Base-by-base conservation (phyloP, 2,113 vertebrate genomes). In the Melanotaenia duboulayi region DNA sequence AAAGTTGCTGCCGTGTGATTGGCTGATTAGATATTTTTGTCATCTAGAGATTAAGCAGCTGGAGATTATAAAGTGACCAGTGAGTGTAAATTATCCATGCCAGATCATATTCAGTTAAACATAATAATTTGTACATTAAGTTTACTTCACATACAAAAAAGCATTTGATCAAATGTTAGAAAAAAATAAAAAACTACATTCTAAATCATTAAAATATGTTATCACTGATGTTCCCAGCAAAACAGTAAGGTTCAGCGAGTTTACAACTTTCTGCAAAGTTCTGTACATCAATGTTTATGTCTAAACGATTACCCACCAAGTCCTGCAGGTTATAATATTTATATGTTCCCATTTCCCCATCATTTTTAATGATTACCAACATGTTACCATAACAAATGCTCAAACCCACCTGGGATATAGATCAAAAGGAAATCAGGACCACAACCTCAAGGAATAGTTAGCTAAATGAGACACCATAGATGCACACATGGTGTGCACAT, bases 401-500 rank as follows among this genome's bases (percentile, higher is more conserved):
- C 28, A n/a, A 46, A 70, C 64, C 65, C 20, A 24, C 54, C 73
- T 39, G 78, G 50, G 75, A 83, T 76, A 77, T 74, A 82, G 78
- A 91, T 91, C 87, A 84, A 89, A 90, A 89, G 78, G 56, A 90
- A 92, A 93, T 90, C 85, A 93, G 80, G 49, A 81, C 80, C 63
- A 73, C 74, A 77, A 80, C 81, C 68, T 77, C 69, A 65, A 87
- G 75, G 78, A 85, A 85, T 67, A 58, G 83, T 83, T 82, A 81
- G 46, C 67, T 76, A 49, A 82, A 84, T 76, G 35, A 74, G 83
- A 83, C 49, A 20, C 35, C 63, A 71, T 51, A 13, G 74, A 76
- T 73, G 82, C 89, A 90, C 79, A 83, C 81, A 90, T 91, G 91
- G 89, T 8, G 65, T 1, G 25, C 91, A 93, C 75, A 88, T 91